Conservation (phyloP, 2,797 vertebrate species). For the Psittacula echo region DNA sequence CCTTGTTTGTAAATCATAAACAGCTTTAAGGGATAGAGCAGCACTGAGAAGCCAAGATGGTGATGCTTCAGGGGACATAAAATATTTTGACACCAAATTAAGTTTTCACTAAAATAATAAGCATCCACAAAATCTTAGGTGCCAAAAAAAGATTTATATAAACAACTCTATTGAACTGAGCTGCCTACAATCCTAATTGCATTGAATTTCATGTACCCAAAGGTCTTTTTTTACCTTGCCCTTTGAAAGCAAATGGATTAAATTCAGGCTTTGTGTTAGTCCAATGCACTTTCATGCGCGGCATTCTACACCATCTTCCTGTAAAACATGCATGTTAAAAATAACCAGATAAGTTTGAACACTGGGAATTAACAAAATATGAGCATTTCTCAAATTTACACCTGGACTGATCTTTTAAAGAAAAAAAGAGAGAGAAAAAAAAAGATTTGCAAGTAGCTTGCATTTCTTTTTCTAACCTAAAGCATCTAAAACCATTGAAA, state of each 20-base stretch:
- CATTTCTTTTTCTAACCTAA: neutral
- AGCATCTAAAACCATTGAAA: neutral
- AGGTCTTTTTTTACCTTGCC: neutral
- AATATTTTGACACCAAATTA: neutral
- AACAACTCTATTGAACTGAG: neutral
- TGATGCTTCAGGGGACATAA: neutral
- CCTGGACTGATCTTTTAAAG: neutral
- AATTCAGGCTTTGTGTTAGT: neutral
- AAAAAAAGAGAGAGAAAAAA: neutral
- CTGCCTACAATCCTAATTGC: neutral
- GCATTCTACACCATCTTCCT: neutral
- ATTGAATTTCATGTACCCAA: neutral
- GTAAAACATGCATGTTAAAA: neutral
- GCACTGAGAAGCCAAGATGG: neutral
- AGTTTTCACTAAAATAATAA: neutral
- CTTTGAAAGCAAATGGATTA: neutral
- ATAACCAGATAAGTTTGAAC: neutral
- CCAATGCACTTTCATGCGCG: neutral
- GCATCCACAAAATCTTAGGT: neutral
- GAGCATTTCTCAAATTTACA: neutral
- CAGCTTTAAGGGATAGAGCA: neutral
- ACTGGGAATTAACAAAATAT: neutral
- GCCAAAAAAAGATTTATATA: neutral
- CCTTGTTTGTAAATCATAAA: slow-evolving; percentile 58
- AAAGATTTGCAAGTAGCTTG: neutral